Conservation (phyloP, 2,113 vertebrate genomes). For the Pachypanchax playfairii region DNA sequence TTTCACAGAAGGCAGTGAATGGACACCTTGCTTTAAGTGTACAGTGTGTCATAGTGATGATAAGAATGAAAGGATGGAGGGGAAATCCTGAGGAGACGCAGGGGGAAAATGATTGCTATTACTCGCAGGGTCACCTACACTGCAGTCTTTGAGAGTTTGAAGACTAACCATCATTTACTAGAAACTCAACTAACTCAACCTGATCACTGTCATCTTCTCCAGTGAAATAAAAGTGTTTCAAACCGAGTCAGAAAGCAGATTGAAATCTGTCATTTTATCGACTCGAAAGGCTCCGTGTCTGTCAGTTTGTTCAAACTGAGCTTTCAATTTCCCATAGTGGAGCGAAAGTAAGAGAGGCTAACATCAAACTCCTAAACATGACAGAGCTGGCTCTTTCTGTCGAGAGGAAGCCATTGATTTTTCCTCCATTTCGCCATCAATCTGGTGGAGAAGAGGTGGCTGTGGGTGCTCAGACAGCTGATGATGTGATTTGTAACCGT, state of each 20-base stretch:
- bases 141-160: constrained; percentile 27
- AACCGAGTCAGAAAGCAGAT: constrained; percentile 38
- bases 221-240: constrained; percentile 31
- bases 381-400: constrained; percentile 75
- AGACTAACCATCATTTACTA: constrained; percentile 50
- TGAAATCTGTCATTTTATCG: constrained; percentile 53
- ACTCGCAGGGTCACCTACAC: constrained; percentile 68
- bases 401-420: constrained; percentile 82
- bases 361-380: constrained; percentile 79
- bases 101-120: constrained; percentile 50
- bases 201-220: constrained; percentile 48
- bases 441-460: constrained; percentile 75
- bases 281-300: constrained; percentile 61
- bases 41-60: constrained; percentile 56
- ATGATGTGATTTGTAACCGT: constrained; percentile 81
- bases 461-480: constrained; percentile 73
- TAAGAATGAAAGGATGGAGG: constrained; percentile 65
- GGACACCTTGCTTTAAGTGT: constrained; percentile 50
- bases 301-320: constrained; percentile 65
- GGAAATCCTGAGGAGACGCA: constrained; percentile 33
- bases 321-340: constrained; percentile 62
- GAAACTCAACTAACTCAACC: constrained; percentile 37
- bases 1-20: constrained; percentile 58
- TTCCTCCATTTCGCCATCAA: constrained; percentile 80
- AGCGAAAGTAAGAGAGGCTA: constrained; percentile 56